Percentiles rank a stretch among this genome's conserved stretches.
phyloP scores from a whole-genome alignment of 2,888 invertebrate species.

The Anoplius nigerrimus region DNA sequence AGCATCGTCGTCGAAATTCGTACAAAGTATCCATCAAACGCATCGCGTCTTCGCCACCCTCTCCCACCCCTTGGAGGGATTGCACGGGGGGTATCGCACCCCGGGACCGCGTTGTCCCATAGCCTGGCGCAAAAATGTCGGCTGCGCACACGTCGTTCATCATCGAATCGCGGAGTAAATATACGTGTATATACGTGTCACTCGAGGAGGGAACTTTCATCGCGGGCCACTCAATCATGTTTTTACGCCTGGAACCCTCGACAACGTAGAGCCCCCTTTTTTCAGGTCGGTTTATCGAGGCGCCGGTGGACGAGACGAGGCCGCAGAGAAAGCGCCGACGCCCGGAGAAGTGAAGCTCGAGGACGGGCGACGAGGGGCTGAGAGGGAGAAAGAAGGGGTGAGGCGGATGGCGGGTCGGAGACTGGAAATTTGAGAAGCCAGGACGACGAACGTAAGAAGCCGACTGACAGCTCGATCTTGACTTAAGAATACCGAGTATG shows the following conservation, averaged over 20 bases:
- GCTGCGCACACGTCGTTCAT: conserved; percentile 40
- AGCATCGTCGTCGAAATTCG: too few relatives aligned
- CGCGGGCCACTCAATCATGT: conserved; percentile 46
- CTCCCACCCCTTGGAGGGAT: too few relatives aligned
- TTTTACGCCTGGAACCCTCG: conserved; percentile 19
- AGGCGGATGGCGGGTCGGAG: too few relatives aligned
- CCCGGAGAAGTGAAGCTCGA: neutral
- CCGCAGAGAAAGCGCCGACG: neutral
- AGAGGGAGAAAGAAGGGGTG: too few relatives aligned
- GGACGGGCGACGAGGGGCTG: too few relatives aligned
- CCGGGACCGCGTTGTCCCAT: too few relatives aligned
- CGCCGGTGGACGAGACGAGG: neutral
- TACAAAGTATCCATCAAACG: too few relatives aligned
- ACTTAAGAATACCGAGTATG: conserved; percentile 1
- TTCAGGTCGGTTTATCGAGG: conserved; percentile 4
- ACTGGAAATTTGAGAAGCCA: neutral
- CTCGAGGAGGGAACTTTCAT: conserved; percentile 41
- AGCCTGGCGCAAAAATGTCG: conserved; percentile 30
- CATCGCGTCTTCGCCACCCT: too few relatives aligned
- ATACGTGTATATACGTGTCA: conserved; percentile 33
- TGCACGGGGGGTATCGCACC: too few relatives aligned
- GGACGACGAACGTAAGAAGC: neutral
- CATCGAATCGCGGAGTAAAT: conserved; percentile 46
- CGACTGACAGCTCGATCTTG: conserved; percentile 12
- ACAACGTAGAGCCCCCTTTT: neutral